phyloP scores from a whole-genome alignment of 2,888 invertebrate genomes.

The Cephus rjabovi region DNA sequence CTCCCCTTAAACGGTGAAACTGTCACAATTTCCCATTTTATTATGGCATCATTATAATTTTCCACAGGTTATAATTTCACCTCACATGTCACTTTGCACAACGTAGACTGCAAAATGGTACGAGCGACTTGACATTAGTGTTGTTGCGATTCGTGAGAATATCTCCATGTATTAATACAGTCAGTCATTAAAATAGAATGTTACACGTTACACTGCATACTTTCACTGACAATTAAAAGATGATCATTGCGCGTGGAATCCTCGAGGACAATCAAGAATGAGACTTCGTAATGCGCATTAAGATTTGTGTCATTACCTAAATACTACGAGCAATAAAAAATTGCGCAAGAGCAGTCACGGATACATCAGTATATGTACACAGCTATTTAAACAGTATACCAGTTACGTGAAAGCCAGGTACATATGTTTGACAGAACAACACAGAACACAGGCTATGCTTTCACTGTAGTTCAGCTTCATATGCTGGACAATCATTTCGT shows the following conservation, averaged over 20 bases:
- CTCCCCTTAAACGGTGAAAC: background rate
- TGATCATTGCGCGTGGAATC: background rate
- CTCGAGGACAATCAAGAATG: background rate
- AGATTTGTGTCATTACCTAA: background rate
- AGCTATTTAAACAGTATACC: background rate
- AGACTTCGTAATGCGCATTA: background rate
- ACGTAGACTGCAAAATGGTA: background rate
- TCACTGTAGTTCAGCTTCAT: background rate
- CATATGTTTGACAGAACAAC: background rate
- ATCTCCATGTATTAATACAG: background rate
- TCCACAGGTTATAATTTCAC: background rate
- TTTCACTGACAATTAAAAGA: background rate
- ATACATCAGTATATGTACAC: background rate
- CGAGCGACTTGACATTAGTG: background rate
- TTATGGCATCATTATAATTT: background rate
- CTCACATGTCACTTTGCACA: background rate
- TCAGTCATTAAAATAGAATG: background rate
- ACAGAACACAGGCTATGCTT: background rate
- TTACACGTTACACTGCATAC: background rate
- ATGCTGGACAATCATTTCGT: background rate
- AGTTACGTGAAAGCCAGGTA: background rate
- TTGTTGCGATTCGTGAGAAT: background rate
- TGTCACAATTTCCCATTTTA: background rate
- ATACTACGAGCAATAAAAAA: background rate
- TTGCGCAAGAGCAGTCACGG: background rate